phyloP scores from a whole-genome alignment of 2,113 vertebrate species.

The Zapus hudsonius region DNA sequence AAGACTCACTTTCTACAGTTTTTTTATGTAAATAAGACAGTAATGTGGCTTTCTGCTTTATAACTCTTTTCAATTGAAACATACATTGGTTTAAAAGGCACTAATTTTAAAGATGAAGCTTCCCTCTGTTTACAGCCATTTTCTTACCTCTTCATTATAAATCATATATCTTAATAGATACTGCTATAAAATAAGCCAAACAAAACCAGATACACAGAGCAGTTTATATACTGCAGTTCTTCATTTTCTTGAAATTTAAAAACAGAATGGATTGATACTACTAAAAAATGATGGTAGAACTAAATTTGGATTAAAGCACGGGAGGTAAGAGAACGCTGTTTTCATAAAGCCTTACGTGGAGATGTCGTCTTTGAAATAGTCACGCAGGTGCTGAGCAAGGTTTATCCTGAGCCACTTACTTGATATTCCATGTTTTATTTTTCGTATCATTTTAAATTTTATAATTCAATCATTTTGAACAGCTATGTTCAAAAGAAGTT shows the following conservation, averaged over 20 bases:
- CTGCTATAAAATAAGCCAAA: slow-evolving; percentile 60
- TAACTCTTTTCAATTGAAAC: not conserved
- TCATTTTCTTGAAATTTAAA: slow-evolving; percentile 62
- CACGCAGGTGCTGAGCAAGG: not conserved
- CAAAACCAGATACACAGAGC: slow-evolving; percentile 14
- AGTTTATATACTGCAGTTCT: slow-evolving; percentile 61
- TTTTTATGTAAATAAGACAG: not conserved
- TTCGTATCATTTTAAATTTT: slow-evolving; percentile 78
- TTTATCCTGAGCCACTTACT: slow-evolving; percentile 59
- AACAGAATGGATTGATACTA: slow-evolving; percentile 51
- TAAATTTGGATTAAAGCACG: slow-evolving; percentile 63
- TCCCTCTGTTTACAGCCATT: slow-evolving; percentile 14
- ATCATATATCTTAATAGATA: slow-evolving; percentile 32
- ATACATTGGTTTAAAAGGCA: slow-evolving; percentile 52
- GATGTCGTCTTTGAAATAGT: slow-evolving; percentile 47
- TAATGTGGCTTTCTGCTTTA: slow-evolving; percentile 23
- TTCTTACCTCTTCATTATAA: slow-evolving; percentile 43
- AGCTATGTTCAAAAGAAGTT: slow-evolving; percentile 85
- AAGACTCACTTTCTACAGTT: not conserved
- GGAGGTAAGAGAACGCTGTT: slow-evolving; percentile 61
- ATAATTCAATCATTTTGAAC: slow-evolving; percentile 83
- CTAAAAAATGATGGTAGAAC: slow-evolving; percentile 57
- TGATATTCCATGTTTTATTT: slow-evolving; percentile 75
- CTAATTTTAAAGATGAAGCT: slow-evolving; percentile 35
- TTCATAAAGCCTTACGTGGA: slow-evolving; percentile 66